phyloP scores from a whole-genome alignment of 2,797 vertebrate genomes.

The Heliangelus exortis region DNA sequence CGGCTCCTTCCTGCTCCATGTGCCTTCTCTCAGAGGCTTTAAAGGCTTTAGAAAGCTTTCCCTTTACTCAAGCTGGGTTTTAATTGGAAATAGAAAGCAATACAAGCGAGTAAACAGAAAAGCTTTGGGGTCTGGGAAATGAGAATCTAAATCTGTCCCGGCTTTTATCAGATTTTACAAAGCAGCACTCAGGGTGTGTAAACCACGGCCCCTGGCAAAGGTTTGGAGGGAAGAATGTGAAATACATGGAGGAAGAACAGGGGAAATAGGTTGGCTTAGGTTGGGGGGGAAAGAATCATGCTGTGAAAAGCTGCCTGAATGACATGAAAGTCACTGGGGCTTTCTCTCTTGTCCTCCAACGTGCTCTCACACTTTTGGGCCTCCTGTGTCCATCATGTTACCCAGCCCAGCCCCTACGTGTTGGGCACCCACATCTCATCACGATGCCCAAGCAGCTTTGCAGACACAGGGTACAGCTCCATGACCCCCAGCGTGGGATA shows the following conservation, averaged over 20 bases:
- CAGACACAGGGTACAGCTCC: not conserved
- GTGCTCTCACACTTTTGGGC: not conserved
- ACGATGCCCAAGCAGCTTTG: not conserved
- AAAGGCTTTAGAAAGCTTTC: slow-evolving; percentile 38
- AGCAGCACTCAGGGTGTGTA: rapidly evolving
- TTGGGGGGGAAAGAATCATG: rapidly evolving
- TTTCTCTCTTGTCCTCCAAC: not conserved
- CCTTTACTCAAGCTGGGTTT: not conserved
- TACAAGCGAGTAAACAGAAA: slow-evolving; percentile 6
- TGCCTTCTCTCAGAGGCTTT: slow-evolving; percentile 22
- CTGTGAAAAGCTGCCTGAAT: not conserved
- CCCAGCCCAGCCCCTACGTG: rapidly evolving
- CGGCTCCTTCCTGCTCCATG: slow-evolving; percentile 7
- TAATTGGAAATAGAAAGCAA: slow-evolving; percentile 39
- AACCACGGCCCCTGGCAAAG: not conserved
- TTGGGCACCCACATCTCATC: not conserved
- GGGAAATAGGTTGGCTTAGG: not conserved
- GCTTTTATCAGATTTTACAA: not conserved
- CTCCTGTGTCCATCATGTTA: rapidly evolving
- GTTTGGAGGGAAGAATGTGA: not conserved
- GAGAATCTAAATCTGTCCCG: not conserved
- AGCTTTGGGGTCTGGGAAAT: not conserved
- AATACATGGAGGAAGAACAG: not conserved
- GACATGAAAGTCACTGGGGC: not conserved
- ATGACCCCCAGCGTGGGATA: not conserved